Percentiles rank a stretch among this genome's conserved stretches.
phyloP scores from a whole-genome alignment of 1,140 invertebrate species.

The Drosophila sturtevanti region DNA sequence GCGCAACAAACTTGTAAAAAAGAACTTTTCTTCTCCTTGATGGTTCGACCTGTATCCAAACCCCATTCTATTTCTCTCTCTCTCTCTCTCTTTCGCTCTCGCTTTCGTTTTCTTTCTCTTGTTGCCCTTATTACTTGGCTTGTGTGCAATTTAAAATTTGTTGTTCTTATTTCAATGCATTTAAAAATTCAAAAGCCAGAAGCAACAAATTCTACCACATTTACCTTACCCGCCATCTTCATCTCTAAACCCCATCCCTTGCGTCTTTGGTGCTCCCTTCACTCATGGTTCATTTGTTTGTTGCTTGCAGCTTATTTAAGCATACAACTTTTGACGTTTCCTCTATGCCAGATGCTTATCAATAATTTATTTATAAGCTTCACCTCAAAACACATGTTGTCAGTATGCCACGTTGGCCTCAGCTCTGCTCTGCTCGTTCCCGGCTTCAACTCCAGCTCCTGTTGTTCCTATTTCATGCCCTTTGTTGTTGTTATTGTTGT shows the following conservation, averaged over 20 bases:
- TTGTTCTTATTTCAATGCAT: conserved; percentile 60
- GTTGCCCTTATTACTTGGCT: conserved; percentile 25
- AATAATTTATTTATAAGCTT: conserved; percentile 82
- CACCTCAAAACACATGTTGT: conserved; percentile 80
- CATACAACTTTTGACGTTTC: conserved; percentile 78
- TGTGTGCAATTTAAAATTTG: conserved; percentile 52
- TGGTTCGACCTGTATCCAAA: background rate
- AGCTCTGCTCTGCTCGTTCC: background rate
- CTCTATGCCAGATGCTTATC: conserved; percentile 80
- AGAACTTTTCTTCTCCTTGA: background rate
- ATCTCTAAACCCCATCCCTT: background rate
- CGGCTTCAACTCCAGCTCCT: background rate
- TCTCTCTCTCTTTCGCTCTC: conserved; percentile 13
- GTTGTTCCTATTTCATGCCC: background rate
- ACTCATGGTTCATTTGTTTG: conserved; percentile 38
- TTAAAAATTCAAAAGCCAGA: conserved; percentile 68
- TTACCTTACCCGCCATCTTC: conserved; percentile 13
- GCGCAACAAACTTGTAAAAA: conserved; percentile 55
- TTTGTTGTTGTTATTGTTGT: background rate
- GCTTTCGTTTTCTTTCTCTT: background rate
- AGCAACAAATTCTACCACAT: conserved; percentile 35
- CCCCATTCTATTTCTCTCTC: conserved; percentile 17
- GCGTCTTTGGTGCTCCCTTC: background rate
- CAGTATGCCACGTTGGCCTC: conserved; percentile 64
- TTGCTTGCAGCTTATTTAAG: conserved; percentile 65